Conservation (phyloP, 1,140 invertebrate species). For the Hylyphantes graminicola region DNA sequence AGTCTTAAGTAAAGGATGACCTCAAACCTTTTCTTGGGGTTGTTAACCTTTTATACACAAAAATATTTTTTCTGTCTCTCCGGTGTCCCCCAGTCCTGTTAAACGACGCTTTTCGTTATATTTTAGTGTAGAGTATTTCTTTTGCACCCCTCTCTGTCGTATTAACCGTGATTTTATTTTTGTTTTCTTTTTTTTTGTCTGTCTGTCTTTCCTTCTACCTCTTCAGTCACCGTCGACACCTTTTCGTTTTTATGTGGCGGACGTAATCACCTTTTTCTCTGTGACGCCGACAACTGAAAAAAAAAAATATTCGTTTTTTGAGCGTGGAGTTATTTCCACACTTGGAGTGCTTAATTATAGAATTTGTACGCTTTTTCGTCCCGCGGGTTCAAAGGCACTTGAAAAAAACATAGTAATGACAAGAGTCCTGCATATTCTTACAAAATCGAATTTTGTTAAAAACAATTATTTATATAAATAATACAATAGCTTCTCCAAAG, state of each 20-base stretch:
- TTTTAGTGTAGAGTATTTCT: background rate
- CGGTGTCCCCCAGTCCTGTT: slow-evolving; percentile 5
- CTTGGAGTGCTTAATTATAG: no score
- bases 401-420: no score
- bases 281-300: no score
- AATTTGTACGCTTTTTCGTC: no score
- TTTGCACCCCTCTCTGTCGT: slow-evolving; percentile 7
- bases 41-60: slow-evolving; percentile 21
- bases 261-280: slow-evolving; percentile 23
- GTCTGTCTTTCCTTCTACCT: slow-evolving; percentile 24
- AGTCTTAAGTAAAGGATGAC: slow-evolving; percentile 31
- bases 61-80: slow-evolving; percentile 15
- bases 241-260: slow-evolving; percentile 9
- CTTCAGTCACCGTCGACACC: slow-evolving; percentile 49
- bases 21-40: slow-evolving; percentile 49
- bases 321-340: no score
- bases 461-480: no score
- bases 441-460: no score
- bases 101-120: background rate
- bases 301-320: no score
- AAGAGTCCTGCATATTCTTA: no score
- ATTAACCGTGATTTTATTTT: slow-evolving; percentile 19
- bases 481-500: no score
- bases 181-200: slow-evolving; percentile 1
- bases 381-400: no score